Conservation (phyloP, 2,113 vertebrate genomes). For the Tympanuchus pallidicinctus region DNA sequence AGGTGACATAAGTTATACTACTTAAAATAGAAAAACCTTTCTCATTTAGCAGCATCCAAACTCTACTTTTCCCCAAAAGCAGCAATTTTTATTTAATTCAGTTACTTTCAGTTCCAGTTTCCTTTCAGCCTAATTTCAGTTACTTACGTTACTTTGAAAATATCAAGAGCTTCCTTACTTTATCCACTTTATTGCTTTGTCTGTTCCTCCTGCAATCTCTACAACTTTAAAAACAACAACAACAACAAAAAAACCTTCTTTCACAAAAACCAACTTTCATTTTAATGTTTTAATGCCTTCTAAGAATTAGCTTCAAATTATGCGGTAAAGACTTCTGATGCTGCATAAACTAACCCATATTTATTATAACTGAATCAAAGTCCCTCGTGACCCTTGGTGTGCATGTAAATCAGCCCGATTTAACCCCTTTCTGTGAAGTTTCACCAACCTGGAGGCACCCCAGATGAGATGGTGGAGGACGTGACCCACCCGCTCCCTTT, state of each 20-base stretch:
- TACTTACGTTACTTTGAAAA: constrained; percentile 9
- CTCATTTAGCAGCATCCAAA: not conserved
- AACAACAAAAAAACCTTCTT: not conserved
- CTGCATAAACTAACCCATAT: not conserved
- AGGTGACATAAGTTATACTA: not conserved
- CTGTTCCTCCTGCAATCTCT: not conserved
- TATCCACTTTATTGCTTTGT: not conserved
- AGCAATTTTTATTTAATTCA: not conserved
- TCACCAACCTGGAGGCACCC: constrained; percentile 92
- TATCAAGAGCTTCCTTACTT: not conserved
- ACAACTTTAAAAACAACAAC: not conserved
- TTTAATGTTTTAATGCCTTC: not conserved
- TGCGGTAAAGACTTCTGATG: fast-evolving
- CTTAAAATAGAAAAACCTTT: not conserved
- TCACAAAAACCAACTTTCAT: not conserved
- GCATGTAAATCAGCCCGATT: fast-evolving
- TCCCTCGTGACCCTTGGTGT: not conserved
- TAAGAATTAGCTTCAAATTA: not conserved
- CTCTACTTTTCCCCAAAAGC: not conserved
- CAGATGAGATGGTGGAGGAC: constrained; percentile 92
- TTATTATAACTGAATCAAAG: fast-evolving
- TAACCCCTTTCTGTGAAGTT: not conserved
- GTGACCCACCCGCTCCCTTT: constrained; percentile 84
- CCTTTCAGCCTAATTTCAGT: too few species aligned
- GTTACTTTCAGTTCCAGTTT: too few species aligned